Base-by-base conservation (phyloP, 2,113 vertebrate species). In the Pedionomus torquatus region DNA sequence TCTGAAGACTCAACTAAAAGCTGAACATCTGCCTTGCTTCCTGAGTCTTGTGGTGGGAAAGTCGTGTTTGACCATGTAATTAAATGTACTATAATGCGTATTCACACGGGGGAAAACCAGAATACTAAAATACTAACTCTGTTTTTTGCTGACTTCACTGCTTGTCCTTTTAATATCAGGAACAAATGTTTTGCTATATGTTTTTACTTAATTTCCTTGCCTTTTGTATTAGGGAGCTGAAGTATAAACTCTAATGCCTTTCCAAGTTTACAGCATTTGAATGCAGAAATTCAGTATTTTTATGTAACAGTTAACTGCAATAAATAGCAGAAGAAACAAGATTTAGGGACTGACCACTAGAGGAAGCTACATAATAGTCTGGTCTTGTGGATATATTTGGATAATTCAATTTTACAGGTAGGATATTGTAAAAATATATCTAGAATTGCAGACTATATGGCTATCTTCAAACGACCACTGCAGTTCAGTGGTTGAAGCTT, bases 1-100 rank as follows among this genome's bases (percentile, higher is more conserved):
- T 79, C 48, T 93, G 70, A 91, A 81, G 68, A 70, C 37, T 93
- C 85, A 87, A 21, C 28, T 92, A 31, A 84, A 92, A 83, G 51
- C 46, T 83, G 51, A 95, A 87, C 89, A 92, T 95, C 80, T 95
- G 94, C 91, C 74, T 94, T 92, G 52, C 61, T 95, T 91, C 80
- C 72, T 71, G 77, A 76, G 19, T 84, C 83, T 68, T 26, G 2
- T 83, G 72, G 64, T 95, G 91, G 65, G 89, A 95, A 95, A 93
- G 52, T 93, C 17, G 64, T 84, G 48, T 68, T 83, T 88, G 76
- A 70, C 77, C n/a, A 14, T 72, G 72, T 91, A 96, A 91, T 74
- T 91, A 81, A 90, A 95, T 95, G 81, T 57, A 52, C n/a, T 63
- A 21, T 26, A 86, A 82, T 58, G n/a, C n/a, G 26, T 91, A 87